Evolutionary conservation across 2,888 invertebrate genomes (phyloP).

Genomic region (Acleris laterana): DNA sequence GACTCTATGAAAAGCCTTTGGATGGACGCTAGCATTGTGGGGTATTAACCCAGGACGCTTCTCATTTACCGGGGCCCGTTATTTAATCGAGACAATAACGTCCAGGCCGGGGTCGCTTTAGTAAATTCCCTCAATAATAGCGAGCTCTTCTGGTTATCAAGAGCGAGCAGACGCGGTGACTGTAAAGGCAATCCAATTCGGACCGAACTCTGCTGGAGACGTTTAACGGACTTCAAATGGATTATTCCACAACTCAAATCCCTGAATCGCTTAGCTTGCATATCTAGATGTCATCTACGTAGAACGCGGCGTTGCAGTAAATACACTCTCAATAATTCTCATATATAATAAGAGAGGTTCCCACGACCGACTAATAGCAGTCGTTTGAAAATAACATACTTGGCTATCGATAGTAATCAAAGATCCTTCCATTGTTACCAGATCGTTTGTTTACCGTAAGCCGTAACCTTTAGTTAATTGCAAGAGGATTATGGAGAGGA

Average conservation of each 20-base stretch:
- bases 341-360: background rate
- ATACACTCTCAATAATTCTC: background rate
- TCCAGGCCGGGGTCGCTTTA: slow-evolving; percentile 7
- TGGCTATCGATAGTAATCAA: slow-evolving; percentile 27
- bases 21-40: background rate
- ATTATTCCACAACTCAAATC: background rate
- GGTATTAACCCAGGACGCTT: slow-evolving; percentile 18
- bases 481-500: slow-evolving; percentile 39
- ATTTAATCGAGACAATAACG: slow-evolving; percentile 26
- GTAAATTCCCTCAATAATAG: slow-evolving; percentile 16
- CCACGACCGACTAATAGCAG: slow-evolving; percentile 29
- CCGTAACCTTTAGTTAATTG: slow-evolving; percentile 34
- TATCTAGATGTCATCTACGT: background rate
- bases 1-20: background rate
- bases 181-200: slow-evolving; percentile 25
- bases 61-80: slow-evolving; percentile 11
- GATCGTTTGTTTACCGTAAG: slow-evolving; percentile 22
- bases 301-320: slow-evolving; percentile 14
- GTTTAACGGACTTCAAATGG: slow-evolving; percentile 25
- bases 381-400: slow-evolving; percentile 30
- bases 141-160: slow-evolving; percentile 24
- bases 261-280: background rate
- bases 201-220: slow-evolving; percentile 1
- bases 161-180: slow-evolving; percentile 15
- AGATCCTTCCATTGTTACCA: slow-evolving; percentile 32